These are phyloP conservation scores for Chymomyza costata DNA, from an alignment of 1,140 invertebrate genomes.

Conservation along the genomic window DNA sequence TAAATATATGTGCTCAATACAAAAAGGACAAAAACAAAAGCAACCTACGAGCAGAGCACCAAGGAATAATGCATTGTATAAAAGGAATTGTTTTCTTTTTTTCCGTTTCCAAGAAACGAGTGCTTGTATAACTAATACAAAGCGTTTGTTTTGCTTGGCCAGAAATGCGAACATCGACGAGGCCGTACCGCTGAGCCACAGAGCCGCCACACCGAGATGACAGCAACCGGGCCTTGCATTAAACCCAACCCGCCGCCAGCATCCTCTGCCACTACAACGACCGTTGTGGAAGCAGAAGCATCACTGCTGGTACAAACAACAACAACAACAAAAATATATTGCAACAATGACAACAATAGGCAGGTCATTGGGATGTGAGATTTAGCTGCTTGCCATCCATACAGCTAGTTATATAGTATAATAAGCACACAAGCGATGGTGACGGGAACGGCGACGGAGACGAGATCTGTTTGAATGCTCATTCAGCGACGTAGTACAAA, in stretches of 20 bases:
- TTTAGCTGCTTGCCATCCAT: neutral
- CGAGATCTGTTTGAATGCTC: too few relatives aligned
- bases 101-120: slow-evolving; percentile 55
- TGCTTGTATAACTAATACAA: slow-evolving; percentile 34
- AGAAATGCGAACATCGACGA: slow-evolving; percentile 5
- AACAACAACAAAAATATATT: slow-evolving; percentile 22
- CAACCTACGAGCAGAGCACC: neutral
- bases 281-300: slow-evolving; percentile 12
- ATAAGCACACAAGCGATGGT: neutral
- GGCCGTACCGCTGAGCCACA: slow-evolving; percentile 7
- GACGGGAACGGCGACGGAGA: neutral
- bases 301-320: slow-evolving; percentile 8
- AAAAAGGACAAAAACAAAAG: slow-evolving; percentile 55
- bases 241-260: too few relatives aligned
- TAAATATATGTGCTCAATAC: slow-evolving; percentile 45
- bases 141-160: slow-evolving; percentile 25
- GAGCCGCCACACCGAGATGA: slow-evolving; percentile 25
- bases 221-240: slow-evolving; percentile 6
- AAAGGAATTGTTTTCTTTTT: slow-evolving; percentile 57
- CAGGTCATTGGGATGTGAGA: neutral
- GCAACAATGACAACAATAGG: slow-evolving; percentile 48
- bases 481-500: too few relatives aligned
- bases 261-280: too few relatives aligned
- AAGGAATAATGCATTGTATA: slow-evolving; percentile 44
- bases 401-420: neutral